Evolutionary conservation across 2,888 invertebrate species (phyloP).

Genomic region (Acanthacorydalis orientalis): DNA sequence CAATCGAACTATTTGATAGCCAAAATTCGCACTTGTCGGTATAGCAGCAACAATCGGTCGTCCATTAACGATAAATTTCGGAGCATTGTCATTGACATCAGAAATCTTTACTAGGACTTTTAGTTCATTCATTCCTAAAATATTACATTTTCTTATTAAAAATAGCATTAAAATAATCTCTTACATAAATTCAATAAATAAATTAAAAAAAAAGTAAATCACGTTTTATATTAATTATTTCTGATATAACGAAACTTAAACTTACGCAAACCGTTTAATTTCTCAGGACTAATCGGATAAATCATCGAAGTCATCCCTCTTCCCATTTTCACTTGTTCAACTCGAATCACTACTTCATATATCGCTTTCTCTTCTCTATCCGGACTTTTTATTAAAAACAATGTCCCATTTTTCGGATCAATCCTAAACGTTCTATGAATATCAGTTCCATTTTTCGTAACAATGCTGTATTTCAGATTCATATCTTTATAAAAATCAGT

Average conservation of each 20-base stretch:
- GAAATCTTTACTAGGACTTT: slow-evolving; percentile 59
- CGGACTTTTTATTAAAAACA: slow-evolving; percentile 54
- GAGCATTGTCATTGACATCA: slow-evolving; percentile 72
- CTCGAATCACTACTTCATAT: slow-evolving; percentile 40
- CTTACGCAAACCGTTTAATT: slow-evolving; percentile 49
- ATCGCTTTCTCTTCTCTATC: slow-evolving; percentile 54
- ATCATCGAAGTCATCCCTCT: slow-evolving; percentile 57
- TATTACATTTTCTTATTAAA: not conserved
- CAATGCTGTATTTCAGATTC: slow-evolving; percentile 45
- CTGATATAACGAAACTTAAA: not conserved
- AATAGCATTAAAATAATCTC: not conserved
- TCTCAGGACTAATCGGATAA: slow-evolving; percentile 58
- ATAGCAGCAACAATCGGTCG: slow-evolving; percentile 69
- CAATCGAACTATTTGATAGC: slow-evolving; percentile 61
- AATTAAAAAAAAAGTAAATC: too few species aligned
- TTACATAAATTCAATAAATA: too few species aligned
- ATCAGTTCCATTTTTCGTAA: slow-evolving; percentile 39
- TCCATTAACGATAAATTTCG: slow-evolving; percentile 56
- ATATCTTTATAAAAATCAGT: slow-evolving; percentile 47
- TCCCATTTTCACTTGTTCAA: slow-evolving; percentile 35
- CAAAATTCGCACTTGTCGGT: slow-evolving; percentile 64
- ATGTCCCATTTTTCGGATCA: slow-evolving; percentile 57
- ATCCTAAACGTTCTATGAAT: slow-evolving; percentile 49
- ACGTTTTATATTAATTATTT: not conserved
- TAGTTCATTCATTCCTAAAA: slow-evolving; percentile 47